Percentiles rank a stretch among this genome's conserved stretches.
These are phyloP conservation scores for Geotrupes spiniger DNA, from an alignment of 2,888 invertebrate genomes.

Conservation along the genomic window DNA sequence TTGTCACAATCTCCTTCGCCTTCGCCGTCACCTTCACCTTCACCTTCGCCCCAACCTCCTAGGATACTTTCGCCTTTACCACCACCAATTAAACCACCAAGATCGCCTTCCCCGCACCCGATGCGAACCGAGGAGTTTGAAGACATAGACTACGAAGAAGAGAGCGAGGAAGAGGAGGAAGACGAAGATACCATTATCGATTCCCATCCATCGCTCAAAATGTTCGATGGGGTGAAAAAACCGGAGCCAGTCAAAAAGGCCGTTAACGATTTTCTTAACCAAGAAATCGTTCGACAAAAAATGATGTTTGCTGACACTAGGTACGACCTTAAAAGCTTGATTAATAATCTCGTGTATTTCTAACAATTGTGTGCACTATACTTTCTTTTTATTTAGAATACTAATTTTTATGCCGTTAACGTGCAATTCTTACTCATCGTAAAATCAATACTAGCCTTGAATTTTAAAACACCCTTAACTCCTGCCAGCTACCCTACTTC, in stretches of 20 bases:
- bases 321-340: slow-evolving; percentile 18
- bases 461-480: too few relatives aligned
- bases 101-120: slow-evolving; percentile 44
- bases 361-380: too few relatives aligned
- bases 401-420: too few relatives aligned
- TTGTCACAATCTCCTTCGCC: slow-evolving; percentile 1
- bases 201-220: slow-evolving; percentile 1
- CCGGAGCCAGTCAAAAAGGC: slow-evolving; percentile 17
- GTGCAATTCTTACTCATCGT: too few relatives aligned
- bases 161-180: slow-evolving; percentile 27
- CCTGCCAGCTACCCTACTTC: too few relatives aligned
- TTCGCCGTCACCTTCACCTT: neutral
- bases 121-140: slow-evolving; percentile 35
- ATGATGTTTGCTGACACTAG: slow-evolving; percentile 17
- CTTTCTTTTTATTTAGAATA: too few relatives aligned
- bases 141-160: slow-evolving; percentile 27
- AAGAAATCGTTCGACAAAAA: slow-evolving; percentile 23
- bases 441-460: too few relatives aligned
- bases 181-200: slow-evolving; percentile 24
- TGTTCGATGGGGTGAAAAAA: slow-evolving; percentile 12
- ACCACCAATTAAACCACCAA: slow-evolving; percentile 40
- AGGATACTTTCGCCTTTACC: slow-evolving; percentile 25
- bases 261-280: slow-evolving; percentile 25
- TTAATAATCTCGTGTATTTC: slow-evolving; percentile 10
- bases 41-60: slow-evolving; percentile 17